These are phyloP conservation scores for Polypterus bichir DNA, from an alignment of 2,113 vertebrate genomes.

Conservation along the genomic window DNA sequence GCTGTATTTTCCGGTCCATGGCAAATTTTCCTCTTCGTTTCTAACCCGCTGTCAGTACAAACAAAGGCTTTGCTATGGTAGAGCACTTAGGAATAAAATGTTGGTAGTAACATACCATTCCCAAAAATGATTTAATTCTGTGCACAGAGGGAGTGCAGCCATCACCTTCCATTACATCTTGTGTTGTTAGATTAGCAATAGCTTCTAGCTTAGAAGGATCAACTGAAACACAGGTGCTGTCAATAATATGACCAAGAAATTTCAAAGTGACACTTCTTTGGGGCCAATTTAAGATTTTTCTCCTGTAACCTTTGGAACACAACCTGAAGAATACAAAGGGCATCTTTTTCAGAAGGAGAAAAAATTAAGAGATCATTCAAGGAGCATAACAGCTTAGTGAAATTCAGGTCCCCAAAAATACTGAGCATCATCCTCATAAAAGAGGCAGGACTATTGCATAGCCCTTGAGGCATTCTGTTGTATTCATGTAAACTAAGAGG, in stretches of 20 bases:
- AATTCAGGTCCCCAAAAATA: too few relatives aligned
- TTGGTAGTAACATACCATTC: constrained; percentile 14
- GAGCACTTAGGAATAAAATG: constrained; percentile 7
- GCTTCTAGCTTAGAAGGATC: constrained; percentile 1
- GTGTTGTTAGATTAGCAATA: neutral
- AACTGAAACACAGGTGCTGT: constrained; percentile 7
- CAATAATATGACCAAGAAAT: constrained; percentile 9
- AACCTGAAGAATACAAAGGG: too few relatives aligned
- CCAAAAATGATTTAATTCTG: neutral
- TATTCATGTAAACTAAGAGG: constrained; percentile 9
- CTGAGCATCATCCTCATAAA: constrained; percentile 10
- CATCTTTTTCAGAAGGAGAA: too few relatives aligned
- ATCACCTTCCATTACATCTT: neutral
- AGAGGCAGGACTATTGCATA: constrained; percentile 8
- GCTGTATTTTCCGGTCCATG: neutral
- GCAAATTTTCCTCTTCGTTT: neutral
- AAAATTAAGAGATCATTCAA: too few relatives aligned
- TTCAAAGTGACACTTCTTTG: constrained; percentile 12
- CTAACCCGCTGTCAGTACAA: neutral
- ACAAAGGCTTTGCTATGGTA: constrained; percentile 4
- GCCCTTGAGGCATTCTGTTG: constrained; percentile 5
- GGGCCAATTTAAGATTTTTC: neutral
- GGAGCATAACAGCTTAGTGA: too few relatives aligned
- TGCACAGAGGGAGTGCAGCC: neutral
- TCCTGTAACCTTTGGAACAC: too few relatives aligned